Percentiles rank a stretch among this genome's conserved stretches.
phyloP scores from a whole-genome alignment of 2,113 vertebrate genomes.

The Grallaria varia region DNA sequence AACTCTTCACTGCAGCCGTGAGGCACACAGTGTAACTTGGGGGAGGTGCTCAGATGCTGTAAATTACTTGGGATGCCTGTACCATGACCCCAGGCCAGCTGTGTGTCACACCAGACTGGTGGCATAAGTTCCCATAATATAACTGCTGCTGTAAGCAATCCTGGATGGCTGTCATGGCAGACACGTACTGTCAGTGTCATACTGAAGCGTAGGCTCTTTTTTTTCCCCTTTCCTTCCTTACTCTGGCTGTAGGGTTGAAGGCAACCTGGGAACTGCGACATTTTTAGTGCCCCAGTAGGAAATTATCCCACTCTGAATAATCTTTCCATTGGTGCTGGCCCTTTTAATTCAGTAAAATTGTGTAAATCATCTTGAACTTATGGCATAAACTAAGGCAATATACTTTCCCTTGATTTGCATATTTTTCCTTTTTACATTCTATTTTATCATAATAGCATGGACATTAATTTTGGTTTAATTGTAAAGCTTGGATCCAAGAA shows the following conservation, averaged over 20 bases:
- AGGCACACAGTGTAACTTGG: neutral
- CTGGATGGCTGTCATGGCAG: neutral
- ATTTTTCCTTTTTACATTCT: neutral
- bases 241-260: neutral
- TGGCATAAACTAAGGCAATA: neutral
- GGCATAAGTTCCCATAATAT: neutral
- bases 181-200: neutral
- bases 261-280: neutral
- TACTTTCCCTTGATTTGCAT: neutral
- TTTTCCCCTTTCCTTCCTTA: neutral
- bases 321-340: neutral
- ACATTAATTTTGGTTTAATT: conserved; percentile 41
- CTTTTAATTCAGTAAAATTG: neutral
- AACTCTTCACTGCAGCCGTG: neutral
- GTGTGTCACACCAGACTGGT: neutral
- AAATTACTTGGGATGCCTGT: conserved; percentile 25
- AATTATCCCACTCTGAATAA: neutral
- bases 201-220: neutral
- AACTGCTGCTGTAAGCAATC: neutral
- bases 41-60: conserved; percentile 20
- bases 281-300: neutral
- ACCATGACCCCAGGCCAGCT: neutral
- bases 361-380: neutral
- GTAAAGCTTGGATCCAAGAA: neutral
- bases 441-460: neutral